Base-by-base conservation (phyloP, 2,113 vertebrate genomes). In the Tauraco erythrolophus region DNA sequence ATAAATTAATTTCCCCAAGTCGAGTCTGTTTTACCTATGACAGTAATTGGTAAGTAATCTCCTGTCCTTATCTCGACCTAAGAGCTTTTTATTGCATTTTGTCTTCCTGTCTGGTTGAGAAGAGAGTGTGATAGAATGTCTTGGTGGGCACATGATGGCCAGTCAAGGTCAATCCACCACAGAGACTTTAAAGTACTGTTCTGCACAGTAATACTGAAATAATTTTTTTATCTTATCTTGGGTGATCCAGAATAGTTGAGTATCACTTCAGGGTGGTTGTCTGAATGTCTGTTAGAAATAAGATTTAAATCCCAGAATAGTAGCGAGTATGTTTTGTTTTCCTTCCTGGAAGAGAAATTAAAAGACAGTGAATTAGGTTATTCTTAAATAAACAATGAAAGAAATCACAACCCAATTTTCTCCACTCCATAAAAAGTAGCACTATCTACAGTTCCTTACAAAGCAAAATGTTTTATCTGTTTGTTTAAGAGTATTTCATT, bases 1-100 rank as follows among this genome's bases (percentile, higher is more conserved):
- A 46, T 21, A 60, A 14, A 39, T 58, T 69, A 19, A 51, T 68
- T 88, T 43, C 23, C 39, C 28, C 21, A 23, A 48, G 8, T 25
- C 0, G 0, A 48, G 7, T 68, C 18, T n/a, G 15, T 50, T 88
- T 78, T 88, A 19, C 33, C 33, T 8, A 5, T 75, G 61, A 33
- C 6, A 12, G 4, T 43, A 53, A 70, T n/a, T 70, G 0, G 1
- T 28, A 78, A 79, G 14, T 21, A 46, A 79, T 53, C 16, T 62
- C 19, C 33, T 62, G 11, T 54, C 11, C 10, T 68, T 74, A 41
- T 35, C n/a, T 72, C 16, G 48, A 21, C 10, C 10, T 35, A 46
- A 81, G 43, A 88, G 19, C 4, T 74, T 88, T 93, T 64, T 18
- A 33, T 9, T 77, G 6, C 15, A 23, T 43, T 39, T 64, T 85